A percentile compares a stretch with the other conserved stretches of the same genome.
Conservation (phyloP, 37 sponge, comb jelly and placozoan genomes). For the Agelas oroides region DNA sequence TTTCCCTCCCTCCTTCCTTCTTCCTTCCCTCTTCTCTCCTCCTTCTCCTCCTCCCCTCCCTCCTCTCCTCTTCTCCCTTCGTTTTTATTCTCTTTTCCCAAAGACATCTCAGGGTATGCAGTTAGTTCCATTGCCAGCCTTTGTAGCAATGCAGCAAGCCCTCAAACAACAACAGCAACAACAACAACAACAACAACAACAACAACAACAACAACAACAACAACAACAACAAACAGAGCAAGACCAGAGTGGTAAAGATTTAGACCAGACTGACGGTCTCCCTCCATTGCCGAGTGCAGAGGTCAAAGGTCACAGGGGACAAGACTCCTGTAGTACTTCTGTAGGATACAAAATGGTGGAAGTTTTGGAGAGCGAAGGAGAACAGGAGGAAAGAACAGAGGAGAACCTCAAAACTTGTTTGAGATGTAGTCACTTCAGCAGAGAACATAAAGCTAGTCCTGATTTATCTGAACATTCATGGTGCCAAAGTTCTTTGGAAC, state of each 20-base stretch:
- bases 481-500: too few relatives aligned
- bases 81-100: too few relatives aligned
- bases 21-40: slow-evolving; percentile 6
- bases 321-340: too few relatives aligned
- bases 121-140: slow-evolving; percentile 26
- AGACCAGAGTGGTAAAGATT: neutral
- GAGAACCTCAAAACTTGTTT: too few relatives aligned
- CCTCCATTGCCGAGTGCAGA: neutral
- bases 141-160: neutral
- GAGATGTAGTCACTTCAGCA: too few relatives aligned
- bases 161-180: neutral
- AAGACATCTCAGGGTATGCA: slow-evolving; percentile 54
- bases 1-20: neutral
- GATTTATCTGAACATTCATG: too few relatives aligned
- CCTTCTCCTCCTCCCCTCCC: neutral
- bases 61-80: neutral
- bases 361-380: too few relatives aligned
- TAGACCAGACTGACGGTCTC: slow-evolving; percentile 41
- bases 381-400: too few relatives aligned
- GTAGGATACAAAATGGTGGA: too few relatives aligned
- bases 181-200: neutral
- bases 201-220: neutral
- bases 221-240: neutral
- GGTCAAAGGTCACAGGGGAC: too few relatives aligned
- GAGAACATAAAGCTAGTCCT: too few relatives aligned